Percentiles rank a stretch among this genome's conserved stretches.
Evolutionary conservation across 2,797 vertebrate species (phyloP).

Genomic region (Zalophus californianus): DNA sequence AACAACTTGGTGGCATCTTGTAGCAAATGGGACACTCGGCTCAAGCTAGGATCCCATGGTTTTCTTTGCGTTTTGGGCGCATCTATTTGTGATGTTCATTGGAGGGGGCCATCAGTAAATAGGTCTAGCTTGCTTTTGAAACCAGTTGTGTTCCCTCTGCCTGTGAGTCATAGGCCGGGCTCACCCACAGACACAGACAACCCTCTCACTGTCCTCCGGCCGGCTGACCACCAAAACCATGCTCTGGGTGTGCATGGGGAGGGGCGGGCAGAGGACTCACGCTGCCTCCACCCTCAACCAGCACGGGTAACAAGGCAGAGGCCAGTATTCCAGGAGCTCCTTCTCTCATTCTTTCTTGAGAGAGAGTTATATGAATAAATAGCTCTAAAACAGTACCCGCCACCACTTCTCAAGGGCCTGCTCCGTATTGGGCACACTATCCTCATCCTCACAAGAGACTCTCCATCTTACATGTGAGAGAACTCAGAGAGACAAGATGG

Average conservation of each 20-base stretch:
- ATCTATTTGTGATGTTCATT: background rate
- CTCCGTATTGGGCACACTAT: background rate
- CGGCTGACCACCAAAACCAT: background rate
- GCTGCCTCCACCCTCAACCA: conserved; percentile 58
- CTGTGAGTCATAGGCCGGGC: background rate
- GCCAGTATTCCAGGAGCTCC: background rate
- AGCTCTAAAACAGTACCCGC: background rate
- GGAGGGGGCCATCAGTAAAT: background rate
- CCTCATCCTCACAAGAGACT: background rate
- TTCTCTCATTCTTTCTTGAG: background rate
- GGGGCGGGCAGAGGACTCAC: background rate
- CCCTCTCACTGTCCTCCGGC: background rate
- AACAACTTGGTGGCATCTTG: background rate
- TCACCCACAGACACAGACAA: background rate
- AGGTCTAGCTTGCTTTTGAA: background rate
- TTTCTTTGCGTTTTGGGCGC: background rate
- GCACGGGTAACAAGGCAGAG: background rate
- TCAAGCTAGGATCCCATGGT: background rate
- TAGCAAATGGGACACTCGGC: background rate
- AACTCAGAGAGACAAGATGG: background rate
- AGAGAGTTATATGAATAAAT: too few relatives aligned
- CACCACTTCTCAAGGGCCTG: background rate
- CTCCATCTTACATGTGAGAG: background rate
- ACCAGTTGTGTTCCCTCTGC: background rate
- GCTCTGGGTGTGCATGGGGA: background rate